Percentiles rank a stretch among this genome's conserved stretches.
These are phyloP conservation scores for Arrhamphus sclerolepis DNA, from an alignment of 2,797 vertebrate genomes.

Conservation along the genomic window DNA sequence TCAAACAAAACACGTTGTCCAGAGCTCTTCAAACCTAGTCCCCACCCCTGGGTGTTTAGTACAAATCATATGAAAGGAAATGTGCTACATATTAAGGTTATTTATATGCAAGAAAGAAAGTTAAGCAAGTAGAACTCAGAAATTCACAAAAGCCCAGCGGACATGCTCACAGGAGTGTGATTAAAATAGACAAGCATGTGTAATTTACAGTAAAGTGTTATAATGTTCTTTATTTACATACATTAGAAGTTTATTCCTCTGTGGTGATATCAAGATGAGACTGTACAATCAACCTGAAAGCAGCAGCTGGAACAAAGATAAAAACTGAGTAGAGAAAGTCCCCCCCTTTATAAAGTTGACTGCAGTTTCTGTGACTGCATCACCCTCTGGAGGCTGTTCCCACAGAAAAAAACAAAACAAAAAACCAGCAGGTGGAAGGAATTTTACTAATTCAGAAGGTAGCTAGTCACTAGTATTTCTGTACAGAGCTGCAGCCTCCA, in stretches of 20 bases:
- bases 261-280: constrained; percentile 20
- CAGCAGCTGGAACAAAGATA: constrained; percentile 33
- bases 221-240: constrained; percentile 67
- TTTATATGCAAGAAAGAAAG: constrained; percentile 45
- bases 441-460: constrained; percentile 22
- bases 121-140: not conserved
- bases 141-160: constrained; percentile 29
- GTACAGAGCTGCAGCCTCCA: constrained; percentile 21
- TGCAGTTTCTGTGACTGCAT: constrained; percentile 18
- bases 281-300: constrained; percentile 50
- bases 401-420: constrained; percentile 6
- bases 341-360: not conserved
- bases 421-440: constrained; percentile 4
- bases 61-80: not conserved
- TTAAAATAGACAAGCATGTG: constrained; percentile 1
- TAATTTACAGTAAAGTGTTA: constrained; percentile 29
- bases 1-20: not conserved
- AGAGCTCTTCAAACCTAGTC: not conserved
- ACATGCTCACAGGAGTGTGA: not conserved
- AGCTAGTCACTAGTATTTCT: constrained; percentile 18
- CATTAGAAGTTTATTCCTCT: constrained; percentile 48
- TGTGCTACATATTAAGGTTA: not conserved
- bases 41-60: not conserved
- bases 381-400: constrained; percentile 33
- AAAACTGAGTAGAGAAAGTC: not conserved